These are phyloP conservation scores for Allenopithecus nigroviridis DNA, from an alignment of 2,797 vertebrate genomes.

Conservation along the genomic window DNA sequence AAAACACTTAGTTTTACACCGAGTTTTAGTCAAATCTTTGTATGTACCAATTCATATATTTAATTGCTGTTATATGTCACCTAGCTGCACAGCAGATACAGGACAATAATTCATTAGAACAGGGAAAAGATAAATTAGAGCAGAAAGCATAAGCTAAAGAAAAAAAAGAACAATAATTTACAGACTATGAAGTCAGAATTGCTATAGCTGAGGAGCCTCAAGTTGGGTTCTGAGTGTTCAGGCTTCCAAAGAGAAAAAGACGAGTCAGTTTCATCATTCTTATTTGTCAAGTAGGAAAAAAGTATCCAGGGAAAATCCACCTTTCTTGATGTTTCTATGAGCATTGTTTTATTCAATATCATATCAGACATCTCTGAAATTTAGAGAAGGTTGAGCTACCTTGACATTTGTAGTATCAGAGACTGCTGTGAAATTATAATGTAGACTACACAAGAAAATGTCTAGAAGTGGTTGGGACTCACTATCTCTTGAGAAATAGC, in stretches of 20 bases:
- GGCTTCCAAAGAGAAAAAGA: background rate
- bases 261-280: background rate
- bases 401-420: background rate
- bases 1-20: background rate
- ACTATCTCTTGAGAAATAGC: background rate
- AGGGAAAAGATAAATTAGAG: background rate
- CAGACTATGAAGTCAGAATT: background rate
- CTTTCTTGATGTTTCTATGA: background rate
- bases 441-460: background rate
- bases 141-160: background rate
- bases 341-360: background rate
- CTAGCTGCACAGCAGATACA: background rate
- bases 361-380: background rate
- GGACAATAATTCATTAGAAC: constrained; percentile 29
- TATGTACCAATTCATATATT: background rate
- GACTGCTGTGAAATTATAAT: background rate
- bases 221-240: background rate
- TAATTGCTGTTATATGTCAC: background rate
- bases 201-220: background rate
- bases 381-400: background rate
- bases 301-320: background rate
- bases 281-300: background rate
- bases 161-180: background rate
- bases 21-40: background rate
- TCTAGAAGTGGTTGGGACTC: background rate